Evolutionary conservation across 1,140 invertebrate genomes (phyloP), one percentile per base, ranked within the genome.

Genomic region (Aphelinus certus): DNA sequence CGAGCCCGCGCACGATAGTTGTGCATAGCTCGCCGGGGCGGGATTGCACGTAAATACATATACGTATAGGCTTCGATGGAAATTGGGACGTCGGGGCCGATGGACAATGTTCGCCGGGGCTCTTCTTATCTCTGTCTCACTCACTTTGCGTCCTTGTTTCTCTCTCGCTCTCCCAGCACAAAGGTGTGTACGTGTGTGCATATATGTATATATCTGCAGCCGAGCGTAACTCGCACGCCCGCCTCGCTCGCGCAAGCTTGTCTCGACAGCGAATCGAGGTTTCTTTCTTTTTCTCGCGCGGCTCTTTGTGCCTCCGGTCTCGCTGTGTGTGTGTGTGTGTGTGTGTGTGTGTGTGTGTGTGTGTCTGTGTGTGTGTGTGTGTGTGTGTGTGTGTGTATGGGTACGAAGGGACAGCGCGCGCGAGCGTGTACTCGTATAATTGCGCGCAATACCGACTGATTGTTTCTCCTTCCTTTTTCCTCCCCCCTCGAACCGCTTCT

Each of bases 221-320:
- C 73, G 79, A 81, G 79, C 79, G 80, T 78, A 73, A 80, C 80
- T 61, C 47, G 6, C 47, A 4, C 42, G 46, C 43, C 73, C 72
- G 67, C 26, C 26, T 26, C 26, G 26, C 26, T 26, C 26, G 26
- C 26, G 26, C 26, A 26, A 26, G 26, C 26, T 75, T 75, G 74
- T 78, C 76, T 76, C 75, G 76, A 56, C 69, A 3, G 66, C 3
- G 43, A 60, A 70, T 70, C 67, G 57, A 42, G 56, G 67, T 70
- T 70, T 70, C 67, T 26, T 10, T 68, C 66, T 48, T n/a, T 57
- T 43, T 57, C 55, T 48, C 1, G 26, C 51, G 53, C 10, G 26
- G 26, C 26, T 26, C 26, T 26, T 26, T 26, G 26, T 26, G 26
- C 26, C 26, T 26, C 26, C 26, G 26, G 26, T 26, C 26, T 26